These are phyloP conservation scores for Philereme transversata DNA, from an alignment of 2,888 invertebrate species.

Conservation along the genomic window DNA sequence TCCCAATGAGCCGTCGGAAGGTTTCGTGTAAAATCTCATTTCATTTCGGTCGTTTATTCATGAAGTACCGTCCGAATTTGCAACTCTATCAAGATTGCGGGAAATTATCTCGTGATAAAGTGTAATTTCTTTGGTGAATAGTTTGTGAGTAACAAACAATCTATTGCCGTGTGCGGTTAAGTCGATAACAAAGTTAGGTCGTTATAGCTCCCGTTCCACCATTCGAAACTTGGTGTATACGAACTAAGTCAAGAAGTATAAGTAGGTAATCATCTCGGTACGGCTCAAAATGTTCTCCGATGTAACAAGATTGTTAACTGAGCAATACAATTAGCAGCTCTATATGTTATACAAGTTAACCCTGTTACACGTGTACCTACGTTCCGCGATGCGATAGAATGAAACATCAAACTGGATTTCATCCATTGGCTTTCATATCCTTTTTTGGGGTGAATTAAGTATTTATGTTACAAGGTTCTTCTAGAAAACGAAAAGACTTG, in stretches of 20 bases:
- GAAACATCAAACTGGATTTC: conserved; percentile 21
- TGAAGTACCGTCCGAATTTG: conserved; percentile 18
- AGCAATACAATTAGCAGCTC: conserved; percentile 49
- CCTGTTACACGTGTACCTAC: background rate
- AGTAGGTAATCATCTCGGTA: conserved; percentile 47
- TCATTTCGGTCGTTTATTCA: conserved; percentile 26
- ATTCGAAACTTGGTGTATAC: conserved; percentile 17
- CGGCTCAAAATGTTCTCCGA: conserved; percentile 38
- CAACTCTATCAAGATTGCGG: conserved; percentile 24
- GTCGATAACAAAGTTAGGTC: conserved; percentile 42
- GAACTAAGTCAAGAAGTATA: conserved; percentile 30
- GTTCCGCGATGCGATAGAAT: conserved; percentile 31
- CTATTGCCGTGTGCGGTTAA: conserved; percentile 31
- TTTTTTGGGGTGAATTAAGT: background rate
- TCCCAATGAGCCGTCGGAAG: conserved; percentile 33
- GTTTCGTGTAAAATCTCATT: conserved; percentile 32
- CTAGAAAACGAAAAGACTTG: background rate
- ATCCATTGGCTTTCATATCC: conserved; percentile 11
- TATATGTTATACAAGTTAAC: conserved; percentile 10
- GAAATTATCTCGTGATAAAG: conserved; percentile 14
- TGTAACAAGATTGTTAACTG: conserved; percentile 43
- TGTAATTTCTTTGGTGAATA: conserved; percentile 9
- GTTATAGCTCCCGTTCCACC: conserved; percentile 21
- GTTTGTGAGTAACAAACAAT: conserved; percentile 20
- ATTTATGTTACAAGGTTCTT: background rate